Conservation (phyloP, 2,797 vertebrate species). For the Muraenolepis orangiensis region DNA sequence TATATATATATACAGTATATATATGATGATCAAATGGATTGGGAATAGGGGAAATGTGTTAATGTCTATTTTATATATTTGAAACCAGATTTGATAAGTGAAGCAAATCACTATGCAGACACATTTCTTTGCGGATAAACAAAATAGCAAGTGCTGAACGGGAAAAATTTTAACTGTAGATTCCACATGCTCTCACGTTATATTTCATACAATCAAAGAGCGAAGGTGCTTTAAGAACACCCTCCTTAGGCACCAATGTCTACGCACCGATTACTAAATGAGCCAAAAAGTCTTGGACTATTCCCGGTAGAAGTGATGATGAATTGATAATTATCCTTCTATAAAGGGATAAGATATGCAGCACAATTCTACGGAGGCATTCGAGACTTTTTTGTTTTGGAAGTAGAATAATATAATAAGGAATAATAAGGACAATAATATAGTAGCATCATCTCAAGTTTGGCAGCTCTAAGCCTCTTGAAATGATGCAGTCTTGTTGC, state of each 20-base stretch:
- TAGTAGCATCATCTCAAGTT: background rate
- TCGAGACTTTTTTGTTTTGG: no score
- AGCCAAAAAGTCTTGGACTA: no score
- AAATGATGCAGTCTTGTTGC: no score
- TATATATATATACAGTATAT: background rate
- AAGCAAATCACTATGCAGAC: background rate
- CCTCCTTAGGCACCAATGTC: background rate
- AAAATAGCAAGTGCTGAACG: background rate
- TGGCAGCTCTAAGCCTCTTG: background rate
- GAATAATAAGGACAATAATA: no score
- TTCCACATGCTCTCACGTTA: no score
- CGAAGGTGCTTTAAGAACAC: background rate
- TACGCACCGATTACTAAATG: background rate
- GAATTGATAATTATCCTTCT: background rate
- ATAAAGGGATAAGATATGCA: no score
- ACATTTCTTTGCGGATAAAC: background rate
- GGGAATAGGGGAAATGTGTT: background rate
- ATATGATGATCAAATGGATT: background rate
- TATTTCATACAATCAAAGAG: background rate
- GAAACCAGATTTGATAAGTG: background rate
- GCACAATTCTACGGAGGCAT: no score
- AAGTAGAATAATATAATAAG: no score
- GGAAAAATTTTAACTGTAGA: background rate
- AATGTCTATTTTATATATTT: background rate
- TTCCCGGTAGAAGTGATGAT: background rate